Evolutionary conservation across 2,888 invertebrate genomes (phyloP).

Genomic region (Parnassius glacialis): DNA sequence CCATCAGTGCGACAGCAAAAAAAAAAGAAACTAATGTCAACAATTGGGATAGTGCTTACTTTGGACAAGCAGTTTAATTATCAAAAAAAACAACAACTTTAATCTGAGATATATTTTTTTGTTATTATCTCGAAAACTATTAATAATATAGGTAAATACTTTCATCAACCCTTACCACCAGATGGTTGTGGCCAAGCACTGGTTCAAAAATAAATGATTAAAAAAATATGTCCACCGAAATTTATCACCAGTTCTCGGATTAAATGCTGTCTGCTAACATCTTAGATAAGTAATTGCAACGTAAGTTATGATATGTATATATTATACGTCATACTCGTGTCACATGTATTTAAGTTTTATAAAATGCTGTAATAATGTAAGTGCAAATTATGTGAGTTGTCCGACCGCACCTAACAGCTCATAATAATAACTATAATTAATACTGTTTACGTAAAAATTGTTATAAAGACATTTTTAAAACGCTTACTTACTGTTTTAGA

Average conservation of each 20-base stretch:
- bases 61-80: too few relatives aligned
- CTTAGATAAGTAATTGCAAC: slow-evolving; percentile 9
- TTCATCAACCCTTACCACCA: too few relatives aligned
- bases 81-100: too few relatives aligned
- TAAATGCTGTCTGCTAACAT: not conserved
- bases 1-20: too few relatives aligned
- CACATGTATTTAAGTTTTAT: slow-evolving; percentile 33
- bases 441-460: not conserved
- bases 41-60: too few relatives aligned
- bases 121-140: too few relatives aligned
- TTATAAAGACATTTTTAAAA: slow-evolving; percentile 9
- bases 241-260: not conserved
- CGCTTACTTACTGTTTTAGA: not conserved
- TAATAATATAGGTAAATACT: too few relatives aligned
- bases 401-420: slow-evolving; percentile 51
- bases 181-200: too few relatives aligned
- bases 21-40: too few relatives aligned
- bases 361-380: slow-evolving; percentile 32
- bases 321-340: slow-evolving; percentile 3
- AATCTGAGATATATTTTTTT: too few relatives aligned
- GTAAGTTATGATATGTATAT: not conserved
- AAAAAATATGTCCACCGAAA: not conserved
- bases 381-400: slow-evolving; percentile 45
- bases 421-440: slow-evolving; percentile 12
- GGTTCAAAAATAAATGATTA: slow-evolving; percentile 42